A percentile compares a stretch with the other conserved stretches of the same genome.
Evolutionary conservation across 2,888 invertebrate species (phyloP).

Genomic region (Callyntrura sp.): DNA sequence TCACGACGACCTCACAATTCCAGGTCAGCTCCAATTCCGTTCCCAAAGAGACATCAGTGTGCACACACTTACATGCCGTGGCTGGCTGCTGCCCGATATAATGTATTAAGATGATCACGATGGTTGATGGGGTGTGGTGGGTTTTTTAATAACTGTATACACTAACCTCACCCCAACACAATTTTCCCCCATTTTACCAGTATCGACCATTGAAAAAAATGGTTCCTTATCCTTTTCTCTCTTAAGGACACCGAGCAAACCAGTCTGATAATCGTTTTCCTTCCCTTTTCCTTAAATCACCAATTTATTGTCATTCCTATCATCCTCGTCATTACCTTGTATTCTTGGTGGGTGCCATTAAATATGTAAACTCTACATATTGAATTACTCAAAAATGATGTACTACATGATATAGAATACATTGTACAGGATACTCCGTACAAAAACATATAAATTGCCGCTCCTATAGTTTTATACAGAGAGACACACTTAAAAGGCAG

Average conservation of each 20-base stretch:
- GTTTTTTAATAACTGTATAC: constrained; percentile 40
- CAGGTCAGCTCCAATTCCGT: constrained; percentile 45
- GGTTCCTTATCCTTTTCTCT: not conserved
- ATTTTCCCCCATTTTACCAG: not conserved
- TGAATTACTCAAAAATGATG: not conserved
- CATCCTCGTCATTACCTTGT: constrained; percentile 6
- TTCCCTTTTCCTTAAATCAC: constrained; percentile 47
- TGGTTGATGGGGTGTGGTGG: constrained; percentile 39
- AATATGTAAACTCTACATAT: not conserved
- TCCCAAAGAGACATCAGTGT: not conserved
- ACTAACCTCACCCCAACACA: no score
- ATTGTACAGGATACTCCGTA: no score
- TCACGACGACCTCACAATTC: constrained; percentile 40
- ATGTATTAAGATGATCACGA: not conserved
- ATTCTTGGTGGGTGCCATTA: no score
- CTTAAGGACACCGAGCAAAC: not conserved
- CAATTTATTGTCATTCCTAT: constrained; percentile 19
- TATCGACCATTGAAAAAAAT: not conserved
- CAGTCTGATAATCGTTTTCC: constrained; percentile 54
- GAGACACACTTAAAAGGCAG: no score
- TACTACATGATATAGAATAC: no score
- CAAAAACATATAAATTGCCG: no score
- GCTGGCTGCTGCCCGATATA: not conserved
- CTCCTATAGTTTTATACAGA: no score
- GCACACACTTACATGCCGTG: not conserved